A percentile compares a stretch with the other conserved stretches of the same genome.
Conservation (phyloP, 2,888 invertebrate genomes). For the Cheilosia variabilis region DNA sequence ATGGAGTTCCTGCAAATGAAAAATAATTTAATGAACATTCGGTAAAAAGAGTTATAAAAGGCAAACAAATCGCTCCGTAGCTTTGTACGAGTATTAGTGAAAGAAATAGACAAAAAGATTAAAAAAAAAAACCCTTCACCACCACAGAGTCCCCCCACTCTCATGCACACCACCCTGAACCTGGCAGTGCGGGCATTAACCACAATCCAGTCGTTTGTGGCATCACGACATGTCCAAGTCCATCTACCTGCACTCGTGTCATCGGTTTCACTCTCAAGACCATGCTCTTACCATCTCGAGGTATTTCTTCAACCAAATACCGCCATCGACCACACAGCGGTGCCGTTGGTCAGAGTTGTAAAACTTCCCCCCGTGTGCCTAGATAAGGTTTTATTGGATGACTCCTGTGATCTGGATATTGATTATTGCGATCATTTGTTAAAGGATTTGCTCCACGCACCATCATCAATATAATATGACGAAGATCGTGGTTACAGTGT, state of each 20-base stretch:
- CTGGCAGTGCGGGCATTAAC: background rate
- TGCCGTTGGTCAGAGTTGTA: slow-evolving; percentile 33
- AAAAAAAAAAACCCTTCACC: too few relatives aligned
- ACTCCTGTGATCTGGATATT: slow-evolving; percentile 48
- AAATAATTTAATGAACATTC: too few relatives aligned
- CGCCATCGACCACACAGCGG: slow-evolving; percentile 22
- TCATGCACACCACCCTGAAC: background rate
- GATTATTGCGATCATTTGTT: slow-evolving; percentile 51
- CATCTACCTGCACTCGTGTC: slow-evolving; percentile 1
- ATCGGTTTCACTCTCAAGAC: slow-evolving; percentile 52
- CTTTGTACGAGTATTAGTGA: too few relatives aligned
- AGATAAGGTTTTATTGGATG: slow-evolving; percentile 54
- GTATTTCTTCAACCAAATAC: slow-evolving; percentile 1
- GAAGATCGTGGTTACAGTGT: slow-evolving; percentile 33
- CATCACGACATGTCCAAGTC: background rate
- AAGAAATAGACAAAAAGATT: too few relatives aligned
- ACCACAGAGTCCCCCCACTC: background rate
- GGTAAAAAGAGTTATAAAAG: too few relatives aligned
- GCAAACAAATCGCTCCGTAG: too few relatives aligned
- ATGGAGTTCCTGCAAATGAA: too few relatives aligned
- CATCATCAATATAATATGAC: slow-evolving; percentile 24
- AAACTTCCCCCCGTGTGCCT: slow-evolving; percentile 27
- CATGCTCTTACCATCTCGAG: slow-evolving; percentile 9
- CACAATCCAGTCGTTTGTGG: background rate
- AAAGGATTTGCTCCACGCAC: slow-evolving; percentile 21